Evolutionary conservation across 1,140 invertebrate genomes (phyloP).

Genomic region (Micrasema minimum): DNA sequence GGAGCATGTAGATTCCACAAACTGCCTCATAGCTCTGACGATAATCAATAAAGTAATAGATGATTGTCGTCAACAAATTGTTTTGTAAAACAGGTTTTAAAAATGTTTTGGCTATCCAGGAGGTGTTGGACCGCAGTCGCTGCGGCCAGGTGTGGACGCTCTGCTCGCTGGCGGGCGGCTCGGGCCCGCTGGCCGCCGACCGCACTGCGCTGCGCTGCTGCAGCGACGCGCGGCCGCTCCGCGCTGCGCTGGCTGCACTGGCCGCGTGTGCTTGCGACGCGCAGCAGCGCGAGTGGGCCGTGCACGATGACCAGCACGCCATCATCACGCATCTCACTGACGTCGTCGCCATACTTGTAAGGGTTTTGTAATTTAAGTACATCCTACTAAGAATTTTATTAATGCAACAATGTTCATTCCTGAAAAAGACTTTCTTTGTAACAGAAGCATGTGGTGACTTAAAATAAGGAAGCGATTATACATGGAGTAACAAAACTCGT

Average conservation of each 20-base stretch:
- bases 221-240: slow-evolving; percentile 82
- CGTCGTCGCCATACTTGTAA: slow-evolving; percentile 86
- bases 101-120: slow-evolving; percentile 11
- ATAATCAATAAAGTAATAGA: too few species aligned
- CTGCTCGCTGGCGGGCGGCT: slow-evolving; percentile 47
- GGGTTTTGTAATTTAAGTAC: too few species aligned
- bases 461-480: too few species aligned
- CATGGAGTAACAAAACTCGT: too few species aligned
- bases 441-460: too few species aligned
- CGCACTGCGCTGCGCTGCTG: slow-evolving; percentile 71
- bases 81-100: too few species aligned
- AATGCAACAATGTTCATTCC: slow-evolving; percentile 2
- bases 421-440: too few species aligned
- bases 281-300: slow-evolving; percentile 92
- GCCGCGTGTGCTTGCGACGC: slow-evolving; percentile 91
- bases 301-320: slow-evolving; percentile 90
- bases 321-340: slow-evolving; percentile 87
- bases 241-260: slow-evolving; percentile 82
- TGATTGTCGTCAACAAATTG: too few species aligned
- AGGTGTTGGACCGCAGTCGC: slow-evolving; percentile 34
- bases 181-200: slow-evolving; percentile 71
- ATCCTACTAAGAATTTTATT: background rate
- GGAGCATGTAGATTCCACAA: too few species aligned
- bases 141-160: slow-evolving; percentile 43
- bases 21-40: too few species aligned